phyloP scores from a whole-genome alignment of 2,113 vertebrate species.

The Phodopus roborovskii region DNA sequence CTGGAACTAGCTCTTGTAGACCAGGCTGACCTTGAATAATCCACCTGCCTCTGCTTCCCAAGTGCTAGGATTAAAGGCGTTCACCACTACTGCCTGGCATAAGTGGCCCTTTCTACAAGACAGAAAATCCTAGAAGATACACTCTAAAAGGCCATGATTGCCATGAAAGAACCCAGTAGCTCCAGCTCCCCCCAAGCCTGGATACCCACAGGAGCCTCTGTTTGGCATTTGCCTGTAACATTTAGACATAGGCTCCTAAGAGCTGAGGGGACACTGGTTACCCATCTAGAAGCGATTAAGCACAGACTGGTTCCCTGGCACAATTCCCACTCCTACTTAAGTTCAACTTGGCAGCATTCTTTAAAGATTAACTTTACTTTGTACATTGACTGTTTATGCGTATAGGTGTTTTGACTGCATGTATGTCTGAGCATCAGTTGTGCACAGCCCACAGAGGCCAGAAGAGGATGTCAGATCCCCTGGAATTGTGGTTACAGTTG shows the following conservation, averaged over 20 bases:
- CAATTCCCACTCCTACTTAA: not conserved
- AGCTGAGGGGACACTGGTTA: constrained; percentile 10
- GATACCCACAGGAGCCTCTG: not conserved
- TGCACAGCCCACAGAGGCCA: not conserved
- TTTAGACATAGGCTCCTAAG: not conserved
- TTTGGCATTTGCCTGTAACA: not conserved
- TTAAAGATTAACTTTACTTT: not conserved
- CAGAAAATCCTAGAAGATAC: not conserved
- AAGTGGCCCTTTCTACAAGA: not conserved
- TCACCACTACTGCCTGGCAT: too few relatives aligned
- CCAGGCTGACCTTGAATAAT: too few relatives aligned
- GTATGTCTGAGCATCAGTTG: not conserved
- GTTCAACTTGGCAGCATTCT: not conserved
- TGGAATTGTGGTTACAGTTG: not conserved
- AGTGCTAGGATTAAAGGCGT: too few relatives aligned
- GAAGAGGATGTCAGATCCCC: not conserved
- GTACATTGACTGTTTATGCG: not conserved
- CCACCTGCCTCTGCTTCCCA: too few relatives aligned
- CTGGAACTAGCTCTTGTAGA: too few relatives aligned
- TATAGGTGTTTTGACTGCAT: not conserved
- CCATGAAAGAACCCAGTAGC: not conserved
- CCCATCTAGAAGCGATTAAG: not conserved
- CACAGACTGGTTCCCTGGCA: not conserved
- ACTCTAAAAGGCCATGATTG: not conserved
- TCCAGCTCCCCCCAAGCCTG: not conserved